Evolutionary conservation across 2,113 vertebrate genomes (phyloP).

Genomic region (Urocitellus parryii): DNA sequence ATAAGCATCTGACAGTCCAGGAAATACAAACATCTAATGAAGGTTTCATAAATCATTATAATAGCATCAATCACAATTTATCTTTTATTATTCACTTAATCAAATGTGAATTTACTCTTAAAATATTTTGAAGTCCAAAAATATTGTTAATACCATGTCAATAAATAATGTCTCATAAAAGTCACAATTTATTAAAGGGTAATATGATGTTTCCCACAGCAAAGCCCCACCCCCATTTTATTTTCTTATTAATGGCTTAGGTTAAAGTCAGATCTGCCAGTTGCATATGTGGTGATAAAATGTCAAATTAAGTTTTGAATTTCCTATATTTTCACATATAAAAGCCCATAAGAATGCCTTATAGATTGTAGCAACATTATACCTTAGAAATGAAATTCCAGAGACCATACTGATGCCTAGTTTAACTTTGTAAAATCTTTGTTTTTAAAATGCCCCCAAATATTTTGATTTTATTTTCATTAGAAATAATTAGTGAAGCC

Average conservation of each 20-base stretch:
- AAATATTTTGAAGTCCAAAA: not conserved
- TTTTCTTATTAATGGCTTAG: not conserved
- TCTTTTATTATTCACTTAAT: not conserved
- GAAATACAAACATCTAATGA: not conserved
- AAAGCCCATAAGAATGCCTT: not conserved
- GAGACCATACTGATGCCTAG: not conserved
- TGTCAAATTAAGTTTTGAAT: not conserved
- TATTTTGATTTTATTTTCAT: not conserved
- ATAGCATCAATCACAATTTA: not conserved
- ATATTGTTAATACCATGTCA: not conserved
- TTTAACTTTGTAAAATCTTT: not conserved
- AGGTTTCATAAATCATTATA: not conserved
- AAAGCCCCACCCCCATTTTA: not conserved
- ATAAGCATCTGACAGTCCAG: not conserved
- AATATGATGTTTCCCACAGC: not conserved
- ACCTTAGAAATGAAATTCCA: not conserved
- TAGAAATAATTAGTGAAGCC: not conserved
- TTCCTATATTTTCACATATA: conserved; percentile 8
- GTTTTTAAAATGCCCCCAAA: not conserved
- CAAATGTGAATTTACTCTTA: not conserved
- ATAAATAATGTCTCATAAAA: not conserved
- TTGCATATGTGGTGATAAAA: not conserved
- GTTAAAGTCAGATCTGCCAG: not conserved
- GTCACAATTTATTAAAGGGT: not conserved
- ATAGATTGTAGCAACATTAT: not conserved